Conservation (phyloP, 2,113 vertebrate genomes). For the Gulo gulo region DNA sequence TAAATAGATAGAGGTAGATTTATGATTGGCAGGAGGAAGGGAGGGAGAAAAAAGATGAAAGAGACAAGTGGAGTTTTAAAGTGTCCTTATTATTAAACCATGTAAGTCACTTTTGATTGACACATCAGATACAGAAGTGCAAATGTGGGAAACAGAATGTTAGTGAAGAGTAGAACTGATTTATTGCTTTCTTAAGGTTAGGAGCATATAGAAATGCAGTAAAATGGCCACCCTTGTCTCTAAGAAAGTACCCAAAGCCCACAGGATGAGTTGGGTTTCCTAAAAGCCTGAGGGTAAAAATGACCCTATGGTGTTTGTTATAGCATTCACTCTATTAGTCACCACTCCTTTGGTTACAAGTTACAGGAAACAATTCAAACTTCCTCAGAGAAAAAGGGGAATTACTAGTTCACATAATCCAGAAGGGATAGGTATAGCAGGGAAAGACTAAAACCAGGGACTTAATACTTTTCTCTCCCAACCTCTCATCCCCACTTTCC, state of each 20-base stretch:
- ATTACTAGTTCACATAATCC: not conserved
- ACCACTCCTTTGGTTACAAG: not conserved
- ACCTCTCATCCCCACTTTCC: not conserved
- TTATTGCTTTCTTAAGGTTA: conserved; percentile 21
- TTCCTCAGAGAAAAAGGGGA: not conserved
- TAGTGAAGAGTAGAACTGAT: not conserved
- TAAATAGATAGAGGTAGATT: not conserved
- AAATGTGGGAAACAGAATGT: not conserved
- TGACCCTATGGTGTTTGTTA: not conserved
- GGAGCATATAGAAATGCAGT: not conserved
- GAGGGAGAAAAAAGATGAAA: not conserved
- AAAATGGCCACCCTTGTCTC: not conserved
- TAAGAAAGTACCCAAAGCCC: not conserved
- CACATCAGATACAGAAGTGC: not conserved
- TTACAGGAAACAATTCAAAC: not conserved
- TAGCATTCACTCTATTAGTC: not conserved
- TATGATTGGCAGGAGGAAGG: conserved; percentile 5
- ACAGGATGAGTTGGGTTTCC: not conserved
- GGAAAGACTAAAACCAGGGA: not conserved
- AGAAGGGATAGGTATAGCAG: not conserved
- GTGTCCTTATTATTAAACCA: conserved; percentile 19
- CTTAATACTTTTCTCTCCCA: not conserved
- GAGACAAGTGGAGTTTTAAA: not conserved
- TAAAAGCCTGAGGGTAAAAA: not conserved
- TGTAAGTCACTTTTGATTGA: conserved; percentile 29